Evolutionary conservation across 1,140 invertebrate species (phyloP), one percentile per base, ranked within the genome.

Genomic region (Caenorhabditis brenneri): DNA sequence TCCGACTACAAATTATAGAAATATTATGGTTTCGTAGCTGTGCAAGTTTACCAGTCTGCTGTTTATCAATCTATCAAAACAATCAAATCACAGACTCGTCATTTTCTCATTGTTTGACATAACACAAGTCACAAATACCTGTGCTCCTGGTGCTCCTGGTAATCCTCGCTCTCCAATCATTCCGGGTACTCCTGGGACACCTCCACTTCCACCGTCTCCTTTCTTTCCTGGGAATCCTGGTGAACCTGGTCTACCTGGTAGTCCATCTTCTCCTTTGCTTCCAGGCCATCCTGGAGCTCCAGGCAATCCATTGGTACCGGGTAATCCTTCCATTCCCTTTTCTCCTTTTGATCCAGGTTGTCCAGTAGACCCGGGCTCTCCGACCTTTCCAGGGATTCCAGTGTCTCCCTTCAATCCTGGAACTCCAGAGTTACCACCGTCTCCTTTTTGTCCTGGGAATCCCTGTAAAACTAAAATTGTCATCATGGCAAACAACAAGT

Each of bases 141-240:
- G 84, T 7, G 86, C 86, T 22, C 86, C 86, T 27, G 85, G 81
- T 24, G 82, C 65, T 84, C 86, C 85, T 33, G 86, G 85, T 69
- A 87, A 42, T 51, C 86, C 86, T 78, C 86, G 33, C 27, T 87
- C 86, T 42, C 86, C 86, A 39, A 86, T 84, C 60, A 82, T 69
- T 27, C 86, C 86, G n/a, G 86, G 48, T 12, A 69, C 48, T 51
- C 86, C 86, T 31, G 86, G 86, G n/a, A 87, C 55, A 51, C 86
- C 86, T 74, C 60, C 51, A 48, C 16, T 80, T 49, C 86, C 86
- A 24, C 31, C 46, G 4, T 84, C 81, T 79, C 79, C 81, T 31
- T 83, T 86, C 49, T 86, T 86, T 83, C 86, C 86, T 27, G 86
- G 86, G 27, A 87, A 84, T 49, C 86, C 86, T n/a, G 86, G 86